Evolutionary conservation across 2,113 vertebrate genomes (phyloP).

Genomic region (Erythrolamprus reginae): DNA sequence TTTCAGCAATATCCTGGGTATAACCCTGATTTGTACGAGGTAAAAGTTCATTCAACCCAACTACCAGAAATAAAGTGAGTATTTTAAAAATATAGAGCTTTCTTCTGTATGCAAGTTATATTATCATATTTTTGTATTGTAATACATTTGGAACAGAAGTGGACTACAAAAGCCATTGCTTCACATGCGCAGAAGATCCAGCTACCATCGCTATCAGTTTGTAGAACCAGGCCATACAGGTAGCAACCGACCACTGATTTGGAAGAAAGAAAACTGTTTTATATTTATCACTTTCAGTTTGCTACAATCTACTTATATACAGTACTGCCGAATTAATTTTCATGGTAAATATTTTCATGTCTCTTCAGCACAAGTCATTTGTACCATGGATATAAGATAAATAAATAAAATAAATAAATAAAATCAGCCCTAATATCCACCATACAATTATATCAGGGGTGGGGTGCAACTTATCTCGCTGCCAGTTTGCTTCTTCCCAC

Average conservation of each 20-base stretch:
- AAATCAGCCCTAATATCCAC: neutral
- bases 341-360: neutral
- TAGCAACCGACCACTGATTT: neutral
- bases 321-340: neutral
- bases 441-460: too few species aligned
- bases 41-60: constrained; percentile 17
- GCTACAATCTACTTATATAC: neutral
- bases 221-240: too few species aligned
- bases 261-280: neutral
- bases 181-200: too few species aligned
- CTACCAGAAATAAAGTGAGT: constrained; percentile 38
- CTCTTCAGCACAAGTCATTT: neutral
- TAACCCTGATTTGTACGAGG: constrained; percentile 6
- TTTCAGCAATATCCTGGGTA: constrained; percentile 46
- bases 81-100: neutral
- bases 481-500: too few species aligned
- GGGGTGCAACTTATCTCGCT: too few species aligned
- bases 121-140: neutral
- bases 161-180: too few species aligned
- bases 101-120: neutral
- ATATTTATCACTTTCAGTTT: neutral
- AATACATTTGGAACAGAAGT: neutral
- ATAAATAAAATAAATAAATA: too few species aligned
- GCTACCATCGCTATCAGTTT: too few species aligned
- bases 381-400: neutral